Percentiles rank a stretch among this genome's conserved stretches.
Evolutionary conservation across 2,113 vertebrate genomes (phyloP).

Genomic region (Capreolus pygargus): DNA sequence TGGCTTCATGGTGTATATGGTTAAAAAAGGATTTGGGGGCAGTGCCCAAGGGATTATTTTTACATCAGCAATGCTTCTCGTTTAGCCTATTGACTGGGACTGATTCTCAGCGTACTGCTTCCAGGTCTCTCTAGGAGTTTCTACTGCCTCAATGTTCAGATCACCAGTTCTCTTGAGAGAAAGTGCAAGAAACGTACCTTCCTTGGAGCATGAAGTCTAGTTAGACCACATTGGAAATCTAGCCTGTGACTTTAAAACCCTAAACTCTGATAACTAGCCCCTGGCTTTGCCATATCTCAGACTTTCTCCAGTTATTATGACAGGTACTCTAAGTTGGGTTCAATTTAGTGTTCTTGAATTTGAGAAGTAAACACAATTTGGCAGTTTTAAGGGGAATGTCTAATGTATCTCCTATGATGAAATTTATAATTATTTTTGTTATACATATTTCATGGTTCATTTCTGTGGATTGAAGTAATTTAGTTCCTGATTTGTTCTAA

Average conservation of each 20-base stretch:
- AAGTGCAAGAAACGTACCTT: background rate
- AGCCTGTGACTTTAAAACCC: background rate
- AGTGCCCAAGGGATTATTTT: background rate
- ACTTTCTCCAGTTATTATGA: background rate
- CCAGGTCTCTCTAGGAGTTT: background rate
- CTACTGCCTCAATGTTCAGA: background rate
- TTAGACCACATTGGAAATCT: background rate
- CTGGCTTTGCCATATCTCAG: background rate
- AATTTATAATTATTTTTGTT: background rate
- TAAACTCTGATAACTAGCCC: background rate
- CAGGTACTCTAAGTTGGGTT: background rate
- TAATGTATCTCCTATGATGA: background rate
- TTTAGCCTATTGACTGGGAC: background rate
- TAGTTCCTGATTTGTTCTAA: slow-evolving; percentile 38
- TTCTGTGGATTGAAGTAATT: background rate
- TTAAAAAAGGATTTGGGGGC: background rate
- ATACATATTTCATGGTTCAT: background rate
- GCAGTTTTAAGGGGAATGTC: background rate
- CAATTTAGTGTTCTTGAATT: background rate
- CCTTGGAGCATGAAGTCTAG: background rate
- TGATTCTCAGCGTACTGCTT: background rate
- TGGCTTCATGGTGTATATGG: background rate
- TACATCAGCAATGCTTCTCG: background rate
- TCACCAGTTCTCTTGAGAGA: background rate
- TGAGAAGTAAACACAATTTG: background rate